Evolutionary conservation across 2,888 invertebrate species (phyloP), one percentile per base, ranked within the genome.

Genomic region (Ectemnius lituratus): DNA sequence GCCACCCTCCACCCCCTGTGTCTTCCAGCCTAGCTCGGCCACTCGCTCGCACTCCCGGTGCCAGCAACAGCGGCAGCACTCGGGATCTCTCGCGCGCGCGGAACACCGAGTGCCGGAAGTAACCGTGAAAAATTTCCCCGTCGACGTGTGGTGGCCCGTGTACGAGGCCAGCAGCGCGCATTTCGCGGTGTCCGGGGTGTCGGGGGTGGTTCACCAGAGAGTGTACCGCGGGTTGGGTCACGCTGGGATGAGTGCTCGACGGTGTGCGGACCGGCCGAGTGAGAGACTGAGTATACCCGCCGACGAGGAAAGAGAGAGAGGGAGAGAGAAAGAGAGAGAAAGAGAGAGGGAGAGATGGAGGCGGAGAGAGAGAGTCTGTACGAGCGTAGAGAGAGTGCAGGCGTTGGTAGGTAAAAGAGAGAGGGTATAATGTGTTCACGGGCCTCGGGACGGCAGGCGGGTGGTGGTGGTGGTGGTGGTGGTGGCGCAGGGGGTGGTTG

Each of bases 181-280:
- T 87, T 89, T 89, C 87, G 88, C 85, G 89, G 88, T 89, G 88
- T 87, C 84, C 85, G 87, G 88, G 88, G 90, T 89, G 90, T 90
- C 87, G 87, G 89, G 89, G 90, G 86, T 88, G 90, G 90, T 89
- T 89, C 89, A 89, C 89, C 89, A 89, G 86, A 83, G 83, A 88
- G 89, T 87, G 86, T 87, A 89, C 89, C 88, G 83, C 88, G 84
- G 82, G 85, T 82, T 81, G 83, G 81, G 83, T 83, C 80, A 78
- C 78, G 80, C 70, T 83, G 83, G 84, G 82, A 85, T 85, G 85
- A 83, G 82, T 84, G 73, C 74, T 79, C 75, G 70, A 73, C 76
- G 73, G 75, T 79, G 76, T 75, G 67, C 62, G 60, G 65, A 56
- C 58, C 67, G 73, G 60, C 61, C 66, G 62, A 37, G 69, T 5